Conservation (phyloP, 2,888 invertebrate species). For the Callosobruchus maculatus region DNA sequence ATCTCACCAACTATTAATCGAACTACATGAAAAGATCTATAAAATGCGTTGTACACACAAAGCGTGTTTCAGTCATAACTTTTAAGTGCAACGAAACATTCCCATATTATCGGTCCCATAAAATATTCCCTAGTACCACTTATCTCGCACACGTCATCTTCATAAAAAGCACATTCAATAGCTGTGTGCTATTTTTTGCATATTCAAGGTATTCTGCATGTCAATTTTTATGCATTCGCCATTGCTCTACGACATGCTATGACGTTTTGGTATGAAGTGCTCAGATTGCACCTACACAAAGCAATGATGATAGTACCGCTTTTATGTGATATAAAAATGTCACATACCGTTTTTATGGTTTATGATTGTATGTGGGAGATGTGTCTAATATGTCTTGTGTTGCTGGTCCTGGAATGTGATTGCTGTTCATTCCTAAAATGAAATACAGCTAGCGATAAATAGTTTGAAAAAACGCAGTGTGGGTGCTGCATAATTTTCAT, state of each 20-base stretch:
- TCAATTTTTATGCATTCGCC: background rate
- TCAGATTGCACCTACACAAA: background rate
- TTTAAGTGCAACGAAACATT: background rate
- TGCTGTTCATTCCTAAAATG: background rate
- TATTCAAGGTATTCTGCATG: background rate
- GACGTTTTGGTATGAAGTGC: background rate
- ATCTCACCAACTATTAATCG: background rate
- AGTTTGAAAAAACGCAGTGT: background rate
- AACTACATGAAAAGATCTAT: background rate
- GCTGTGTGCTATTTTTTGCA: background rate
- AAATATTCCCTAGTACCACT: background rate
- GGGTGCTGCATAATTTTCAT: background rate
- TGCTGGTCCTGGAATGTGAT: background rate
- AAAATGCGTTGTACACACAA: background rate
- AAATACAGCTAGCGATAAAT: background rate
- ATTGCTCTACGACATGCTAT: background rate
- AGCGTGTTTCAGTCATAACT: background rate
- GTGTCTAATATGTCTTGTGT: background rate
- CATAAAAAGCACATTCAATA: background rate
- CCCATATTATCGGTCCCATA: background rate
- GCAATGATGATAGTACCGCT: background rate
- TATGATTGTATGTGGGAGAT: background rate
- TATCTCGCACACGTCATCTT: background rate
- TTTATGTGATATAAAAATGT: background rate
- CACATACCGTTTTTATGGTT: background rate